These are phyloP conservation scores for Enteromius trimaculatus DNA, from an alignment of 2,797 vertebrate genomes.

Conservation along the genomic window DNA sequence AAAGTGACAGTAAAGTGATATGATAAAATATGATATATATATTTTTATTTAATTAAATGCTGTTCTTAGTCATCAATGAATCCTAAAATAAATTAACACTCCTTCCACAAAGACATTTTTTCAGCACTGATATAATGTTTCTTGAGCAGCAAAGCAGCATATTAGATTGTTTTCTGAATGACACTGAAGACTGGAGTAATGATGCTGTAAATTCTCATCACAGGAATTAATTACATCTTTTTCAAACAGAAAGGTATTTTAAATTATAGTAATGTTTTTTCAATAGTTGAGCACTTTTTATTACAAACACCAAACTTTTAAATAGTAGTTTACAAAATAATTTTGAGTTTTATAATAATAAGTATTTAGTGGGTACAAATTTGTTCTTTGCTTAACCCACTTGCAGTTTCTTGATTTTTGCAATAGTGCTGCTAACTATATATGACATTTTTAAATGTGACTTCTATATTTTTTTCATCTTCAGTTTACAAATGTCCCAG, in stretches of 20 bases:
- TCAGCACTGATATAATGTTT: not conserved
- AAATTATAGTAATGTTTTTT: too few species aligned
- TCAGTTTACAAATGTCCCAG: not conserved
- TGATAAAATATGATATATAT: not conserved
- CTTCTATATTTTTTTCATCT: not conserved
- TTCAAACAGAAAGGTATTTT: too few species aligned
- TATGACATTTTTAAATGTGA: not conserved
- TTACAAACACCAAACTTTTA: not conserved
- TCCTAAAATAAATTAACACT: not conserved
- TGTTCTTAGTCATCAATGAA: not conserved
- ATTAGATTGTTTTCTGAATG: not conserved
- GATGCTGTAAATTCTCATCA: not conserved
- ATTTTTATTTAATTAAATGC: not conserved
- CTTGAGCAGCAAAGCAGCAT: not conserved
- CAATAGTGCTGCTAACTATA: not conserved
- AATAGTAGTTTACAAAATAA: too few species aligned
- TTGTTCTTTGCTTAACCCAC: not conserved
- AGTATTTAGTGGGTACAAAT: not conserved
- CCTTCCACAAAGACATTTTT: too few species aligned
- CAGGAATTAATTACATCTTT: not conserved
- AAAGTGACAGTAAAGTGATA: not conserved
- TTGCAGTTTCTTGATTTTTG: not conserved
- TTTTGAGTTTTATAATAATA: not conserved
- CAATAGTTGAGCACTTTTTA: not conserved
- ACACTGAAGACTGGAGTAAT: not conserved